These are phyloP conservation scores for Pygocentrus nattereri DNA, from an alignment of 2,797 vertebrate genomes.

Conservation along the genomic window DNA sequence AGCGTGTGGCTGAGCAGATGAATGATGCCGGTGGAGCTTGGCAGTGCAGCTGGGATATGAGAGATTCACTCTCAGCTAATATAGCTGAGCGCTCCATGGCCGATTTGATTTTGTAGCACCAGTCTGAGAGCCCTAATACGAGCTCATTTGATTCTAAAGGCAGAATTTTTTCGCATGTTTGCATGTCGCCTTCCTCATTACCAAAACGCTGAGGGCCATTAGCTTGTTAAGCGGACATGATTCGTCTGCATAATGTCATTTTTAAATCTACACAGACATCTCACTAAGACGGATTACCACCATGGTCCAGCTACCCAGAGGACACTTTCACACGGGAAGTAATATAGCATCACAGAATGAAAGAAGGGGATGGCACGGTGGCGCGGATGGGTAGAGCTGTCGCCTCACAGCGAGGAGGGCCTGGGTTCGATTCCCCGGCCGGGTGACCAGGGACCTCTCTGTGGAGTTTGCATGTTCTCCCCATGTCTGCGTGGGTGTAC, in stretches of 20 bases:
- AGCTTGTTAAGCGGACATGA: conserved; percentile 38
- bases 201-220: conserved; percentile 33
- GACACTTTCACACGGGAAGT: conserved; percentile 1
- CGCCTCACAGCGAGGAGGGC: too few species aligned
- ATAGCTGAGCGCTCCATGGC: not conserved
- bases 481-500: too few species aligned
- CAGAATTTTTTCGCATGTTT: conserved; percentile 32
- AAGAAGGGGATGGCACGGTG: too few species aligned
- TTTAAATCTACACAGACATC: not conserved
- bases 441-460: too few species aligned
- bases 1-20: not conserved
- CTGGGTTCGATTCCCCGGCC: too few species aligned
- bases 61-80: not conserved
- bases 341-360: not conserved
- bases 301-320: conserved; percentile 16
- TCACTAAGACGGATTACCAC: conserved; percentile 33
- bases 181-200: conserved; percentile 10
- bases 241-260: conserved; percentile 42
- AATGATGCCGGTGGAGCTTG: not conserved
- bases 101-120: conserved; percentile 12
- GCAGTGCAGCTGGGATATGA: not conserved
- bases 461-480: too few species aligned
- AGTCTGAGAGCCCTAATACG: conserved; percentile 10
- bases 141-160: conserved; percentile 35
- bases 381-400: too few species aligned